Evolutionary conservation across 1,140 invertebrate genomes (phyloP).

Genomic region (Anastrepha ludens): DNA sequence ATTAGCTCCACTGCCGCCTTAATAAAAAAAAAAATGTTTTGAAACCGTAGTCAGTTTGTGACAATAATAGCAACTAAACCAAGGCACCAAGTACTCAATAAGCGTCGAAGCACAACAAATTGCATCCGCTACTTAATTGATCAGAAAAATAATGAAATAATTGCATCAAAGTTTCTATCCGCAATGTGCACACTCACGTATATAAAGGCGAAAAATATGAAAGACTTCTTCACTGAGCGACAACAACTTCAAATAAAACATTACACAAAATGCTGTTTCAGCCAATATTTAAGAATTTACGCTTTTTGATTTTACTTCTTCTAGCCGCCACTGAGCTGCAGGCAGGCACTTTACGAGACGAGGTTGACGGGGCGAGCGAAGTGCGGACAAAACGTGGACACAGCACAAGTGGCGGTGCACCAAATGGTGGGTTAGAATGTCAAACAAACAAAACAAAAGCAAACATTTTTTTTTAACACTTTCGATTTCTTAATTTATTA

Average conservation of each 20-base stretch:
- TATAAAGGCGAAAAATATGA: constrained; percentile 7
- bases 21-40: too few relatives aligned
- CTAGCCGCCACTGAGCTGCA: neutral
- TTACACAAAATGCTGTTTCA: neutral
- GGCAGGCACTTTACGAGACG: neutral
- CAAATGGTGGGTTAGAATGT: constrained; percentile 8
- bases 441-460: neutral
- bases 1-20: too few relatives aligned
- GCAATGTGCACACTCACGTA: neutral
- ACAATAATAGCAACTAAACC: constrained; percentile 1
- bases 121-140: constrained; percentile 43
- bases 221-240: neutral
- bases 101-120: constrained; percentile 32
- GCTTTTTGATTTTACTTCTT: neutral
- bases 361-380: neutral
- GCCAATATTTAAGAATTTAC: neutral
- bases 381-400: neutral
- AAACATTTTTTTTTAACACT: too few relatives aligned
- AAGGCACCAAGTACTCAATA: constrained; percentile 9
- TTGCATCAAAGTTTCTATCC: neutral
- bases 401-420: neutral
- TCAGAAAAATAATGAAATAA: constrained; percentile 3
- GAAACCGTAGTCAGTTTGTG: neutral
- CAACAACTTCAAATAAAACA: neutral
- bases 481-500: too few relatives aligned